These are phyloP conservation scores for Spatulosminthurus flaviceps DNA, from an alignment of 2,888 invertebrate genomes.

Conservation along the genomic window DNA sequence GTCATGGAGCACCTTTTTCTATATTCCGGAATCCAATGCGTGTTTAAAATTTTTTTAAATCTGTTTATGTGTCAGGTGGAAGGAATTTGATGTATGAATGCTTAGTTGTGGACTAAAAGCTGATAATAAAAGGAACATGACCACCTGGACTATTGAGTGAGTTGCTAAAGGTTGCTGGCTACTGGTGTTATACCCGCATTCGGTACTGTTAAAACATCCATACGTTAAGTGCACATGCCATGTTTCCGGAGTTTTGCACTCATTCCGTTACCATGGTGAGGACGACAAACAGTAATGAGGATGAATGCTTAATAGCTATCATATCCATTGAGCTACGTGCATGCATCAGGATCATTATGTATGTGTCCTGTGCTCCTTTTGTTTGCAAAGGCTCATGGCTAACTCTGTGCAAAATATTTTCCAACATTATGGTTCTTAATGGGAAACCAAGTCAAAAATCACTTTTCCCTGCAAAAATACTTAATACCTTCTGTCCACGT, in stretches of 20 bases:
- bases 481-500: too few relatives aligned
- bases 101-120: not conserved
- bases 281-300: not conserved
- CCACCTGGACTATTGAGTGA: not conserved
- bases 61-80: too few relatives aligned
- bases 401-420: not conserved
- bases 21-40: too few relatives aligned
- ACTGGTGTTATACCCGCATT: not conserved
- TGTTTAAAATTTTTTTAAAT: too few relatives aligned
- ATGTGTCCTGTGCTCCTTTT: not conserved
- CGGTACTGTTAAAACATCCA: not conserved
- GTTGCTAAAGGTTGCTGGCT: not conserved
- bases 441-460: too few relatives aligned
- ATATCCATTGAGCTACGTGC: not conserved
- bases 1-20: too few relatives aligned
- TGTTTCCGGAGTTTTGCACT: constrained; percentile 13
- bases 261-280: constrained; percentile 4
- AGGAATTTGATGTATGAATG: too few relatives aligned
- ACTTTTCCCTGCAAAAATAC: too few relatives aligned
- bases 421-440: too few relatives aligned
- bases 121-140: not conserved
- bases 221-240: constrained; percentile 3
- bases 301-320: constrained; percentile 18
- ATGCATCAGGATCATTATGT: not conserved
- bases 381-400: not conserved